These are phyloP conservation scores for Hiodon tergisus DNA, from an alignment of 2,113 vertebrate species.

Conservation along the genomic window DNA sequence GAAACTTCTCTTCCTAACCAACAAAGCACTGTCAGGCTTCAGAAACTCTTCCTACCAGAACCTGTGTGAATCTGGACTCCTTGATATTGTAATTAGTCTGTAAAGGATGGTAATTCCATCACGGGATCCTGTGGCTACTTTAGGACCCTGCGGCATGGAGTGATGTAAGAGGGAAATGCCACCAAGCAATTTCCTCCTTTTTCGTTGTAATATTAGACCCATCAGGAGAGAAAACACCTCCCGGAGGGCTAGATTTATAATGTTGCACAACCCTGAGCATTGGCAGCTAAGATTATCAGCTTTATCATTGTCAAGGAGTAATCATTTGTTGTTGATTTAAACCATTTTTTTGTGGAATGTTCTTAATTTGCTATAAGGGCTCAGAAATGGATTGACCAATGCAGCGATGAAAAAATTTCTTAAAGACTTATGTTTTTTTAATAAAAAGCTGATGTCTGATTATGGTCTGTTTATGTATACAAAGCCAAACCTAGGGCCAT, in stretches of 20 bases:
- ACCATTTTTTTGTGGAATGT: not conserved
- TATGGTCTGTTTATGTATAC: too few species aligned
- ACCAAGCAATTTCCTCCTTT: not conserved
- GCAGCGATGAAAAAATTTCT: slow-evolving; percentile 7
- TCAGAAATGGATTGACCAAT: slow-evolving; percentile 21
- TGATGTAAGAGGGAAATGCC: not conserved
- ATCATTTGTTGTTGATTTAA: slow-evolving; percentile 10
- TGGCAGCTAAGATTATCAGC: slow-evolving; percentile 39
- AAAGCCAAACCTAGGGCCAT: too few species aligned
- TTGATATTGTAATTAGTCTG: not conserved
- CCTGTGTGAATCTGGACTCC: not conserved
- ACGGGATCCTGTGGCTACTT: slow-evolving; percentile 2
- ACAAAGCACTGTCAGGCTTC: not conserved
- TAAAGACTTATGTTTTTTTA: too few species aligned
- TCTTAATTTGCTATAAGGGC: not conserved
- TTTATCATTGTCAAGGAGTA: slow-evolving; percentile 27
- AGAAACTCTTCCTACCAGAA: not conserved
- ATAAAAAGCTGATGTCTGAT: too few species aligned
- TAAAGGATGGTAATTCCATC: slow-evolving; percentile 6
- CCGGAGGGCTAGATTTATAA: slow-evolving; percentile 37
- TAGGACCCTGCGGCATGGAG: not conserved
- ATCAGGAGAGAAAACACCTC: slow-evolving; percentile 28
- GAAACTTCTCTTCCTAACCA: not conserved
- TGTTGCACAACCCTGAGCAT: slow-evolving; percentile 19
- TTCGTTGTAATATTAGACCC: slow-evolving; percentile 31